Conservation (phyloP, 1,140 invertebrate species). For the Cyclargus thomasi region DNA sequence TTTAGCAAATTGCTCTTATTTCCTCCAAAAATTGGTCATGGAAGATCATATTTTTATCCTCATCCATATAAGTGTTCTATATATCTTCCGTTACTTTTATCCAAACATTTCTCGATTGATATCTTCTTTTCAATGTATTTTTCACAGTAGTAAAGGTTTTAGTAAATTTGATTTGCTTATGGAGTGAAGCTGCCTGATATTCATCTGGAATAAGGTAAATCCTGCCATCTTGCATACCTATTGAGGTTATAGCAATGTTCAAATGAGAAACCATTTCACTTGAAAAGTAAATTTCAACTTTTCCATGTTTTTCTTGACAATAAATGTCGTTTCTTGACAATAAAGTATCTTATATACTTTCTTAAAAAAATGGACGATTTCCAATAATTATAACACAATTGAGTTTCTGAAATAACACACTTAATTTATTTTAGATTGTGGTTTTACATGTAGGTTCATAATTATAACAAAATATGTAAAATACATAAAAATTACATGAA, state of each 20-base stretch:
- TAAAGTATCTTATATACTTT: background rate
- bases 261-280: slow-evolving; percentile 15
- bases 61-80: slow-evolving; percentile 24
- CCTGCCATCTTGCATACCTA: slow-evolving; percentile 31
- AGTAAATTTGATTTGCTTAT: slow-evolving; percentile 25
- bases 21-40: slow-evolving; percentile 26
- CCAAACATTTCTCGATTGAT: slow-evolving; percentile 28
- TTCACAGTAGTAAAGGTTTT: slow-evolving; percentile 25
- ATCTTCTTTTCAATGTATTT: slow-evolving; percentile 28
- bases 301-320: slow-evolving; percentile 17
- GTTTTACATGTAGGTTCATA: too few species aligned
- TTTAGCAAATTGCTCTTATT: slow-evolving; percentile 24
- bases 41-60: slow-evolving; percentile 25
- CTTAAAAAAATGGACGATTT: background rate
- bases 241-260: slow-evolving; percentile 33
- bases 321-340: slow-evolving; percentile 25
- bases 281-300: slow-evolving; percentile 28
- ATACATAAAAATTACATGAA: too few species aligned
- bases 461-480: too few species aligned
- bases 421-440: background rate
- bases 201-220: slow-evolving; percentile 27
- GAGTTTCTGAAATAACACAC: background rate
- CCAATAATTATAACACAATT: background rate
- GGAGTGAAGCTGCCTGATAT: slow-evolving; percentile 25
- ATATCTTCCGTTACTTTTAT: slow-evolving; percentile 25